Conservation (phyloP, 2,113 vertebrate genomes). For the Pogona vitticeps region DNA sequence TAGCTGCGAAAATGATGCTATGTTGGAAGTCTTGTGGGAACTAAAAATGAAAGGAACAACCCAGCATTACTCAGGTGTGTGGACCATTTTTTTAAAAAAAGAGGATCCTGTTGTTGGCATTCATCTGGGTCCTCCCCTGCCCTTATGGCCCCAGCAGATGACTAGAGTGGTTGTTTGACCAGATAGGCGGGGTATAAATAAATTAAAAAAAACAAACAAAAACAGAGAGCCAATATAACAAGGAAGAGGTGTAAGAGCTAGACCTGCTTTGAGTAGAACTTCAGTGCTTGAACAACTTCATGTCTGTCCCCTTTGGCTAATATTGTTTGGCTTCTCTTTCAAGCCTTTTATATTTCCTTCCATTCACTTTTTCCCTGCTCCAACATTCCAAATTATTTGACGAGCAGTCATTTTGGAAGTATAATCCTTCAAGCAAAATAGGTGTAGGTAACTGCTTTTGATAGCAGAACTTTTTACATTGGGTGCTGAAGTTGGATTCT, state of each 20-base stretch:
- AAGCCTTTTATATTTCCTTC: neutral
- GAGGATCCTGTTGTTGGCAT: neutral
- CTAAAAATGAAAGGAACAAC: neutral
- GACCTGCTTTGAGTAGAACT: neutral
- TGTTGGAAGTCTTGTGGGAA: neutral
- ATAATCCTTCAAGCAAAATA: neutral
- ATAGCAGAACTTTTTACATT: neutral
- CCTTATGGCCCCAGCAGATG: neutral
- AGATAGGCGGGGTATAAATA: too few relatives aligned
- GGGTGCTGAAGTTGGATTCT: too few relatives aligned
- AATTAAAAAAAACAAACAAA: too few relatives aligned
- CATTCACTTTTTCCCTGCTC: neutral
- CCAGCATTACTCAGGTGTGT: neutral
- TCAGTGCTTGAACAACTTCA: neutral
- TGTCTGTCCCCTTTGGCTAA: neutral
- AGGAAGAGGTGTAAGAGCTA: neutral
- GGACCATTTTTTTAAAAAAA: neutral
- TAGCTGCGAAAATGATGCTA: neutral
- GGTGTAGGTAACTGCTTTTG: neutral
- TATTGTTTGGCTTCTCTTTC: neutral
- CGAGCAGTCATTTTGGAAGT: neutral
- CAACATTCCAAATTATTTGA: neutral
- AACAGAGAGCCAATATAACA: too few relatives aligned
- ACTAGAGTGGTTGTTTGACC: neutral
- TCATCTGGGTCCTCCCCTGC: neutral